Base-by-base conservation (phyloP, 2,888 invertebrate genomes). In the Cephonodes hylas region DNA sequence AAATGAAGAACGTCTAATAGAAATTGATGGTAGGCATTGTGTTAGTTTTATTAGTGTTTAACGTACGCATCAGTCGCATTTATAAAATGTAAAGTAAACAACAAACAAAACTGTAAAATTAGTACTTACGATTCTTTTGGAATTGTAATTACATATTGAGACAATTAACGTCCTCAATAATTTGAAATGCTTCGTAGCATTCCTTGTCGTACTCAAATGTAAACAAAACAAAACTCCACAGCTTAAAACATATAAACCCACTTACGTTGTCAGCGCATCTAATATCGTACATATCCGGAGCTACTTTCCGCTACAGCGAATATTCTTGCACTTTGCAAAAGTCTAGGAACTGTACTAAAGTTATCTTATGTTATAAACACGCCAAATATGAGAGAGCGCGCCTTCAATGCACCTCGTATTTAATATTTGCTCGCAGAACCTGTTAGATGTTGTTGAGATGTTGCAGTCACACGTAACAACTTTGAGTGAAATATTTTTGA, bases 301-400 rank as follows among this genome's bases (percentile, higher is more conserved):
- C 48, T n/a, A 18, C 25, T 27, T 23, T 46, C 46, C 46, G 10
- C 46, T 46, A n/a, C 48, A n/a, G 7, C 22, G 25, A n/a, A 31
- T 18, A 25, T 53, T n/a, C 42, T 45, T 38, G 23, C 13, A 22
- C 15, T 53, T 44, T 15, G 34, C 42, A 46, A 23, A 62, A 65
- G 42, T 45, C 31, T 38, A 61, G 23, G 61, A 64, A 69, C 63
- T 66, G 38, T 38, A n/a, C 38, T 13, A 1, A 38, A 38, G 38
- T 38, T 38, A 38, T 38, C 38, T 38, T n/a, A 38, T 18, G n/a
- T 23, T 8, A 20, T 20, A 44, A 10, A 22, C 20, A 20, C 18
- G 44, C 10, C 44, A 44, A 44, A 44, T 20, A 22, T 44, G 44
- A 44, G 44, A 10, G 44, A 44, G 44, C 44, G 38, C 42, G 44